Percentiles rank a stretch among this genome's conserved stretches.
phyloP scores from a whole-genome alignment of 2,113 vertebrate species.

The Pedetes capensis region DNA sequence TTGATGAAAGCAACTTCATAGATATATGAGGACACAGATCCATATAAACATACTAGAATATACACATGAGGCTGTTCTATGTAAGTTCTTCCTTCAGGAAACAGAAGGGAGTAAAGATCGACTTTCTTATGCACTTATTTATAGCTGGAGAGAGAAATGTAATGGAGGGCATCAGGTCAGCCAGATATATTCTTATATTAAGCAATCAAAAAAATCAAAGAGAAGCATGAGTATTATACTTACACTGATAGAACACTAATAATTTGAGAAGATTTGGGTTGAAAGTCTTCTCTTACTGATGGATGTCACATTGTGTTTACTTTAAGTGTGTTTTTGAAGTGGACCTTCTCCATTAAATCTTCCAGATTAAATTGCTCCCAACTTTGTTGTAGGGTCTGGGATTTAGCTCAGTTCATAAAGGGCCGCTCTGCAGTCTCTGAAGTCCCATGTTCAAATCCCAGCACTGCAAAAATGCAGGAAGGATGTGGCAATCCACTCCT shows the following conservation, averaged over 20 bases:
- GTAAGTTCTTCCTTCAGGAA: background rate
- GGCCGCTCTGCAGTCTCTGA: too few relatives aligned
- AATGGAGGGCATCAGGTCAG: background rate
- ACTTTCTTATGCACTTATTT: background rate
- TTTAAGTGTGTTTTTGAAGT: constrained; percentile 22
- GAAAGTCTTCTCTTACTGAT: constrained; percentile 10
- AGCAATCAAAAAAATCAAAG: background rate
- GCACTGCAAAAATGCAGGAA: too few relatives aligned
- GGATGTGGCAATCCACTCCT: too few relatives aligned
- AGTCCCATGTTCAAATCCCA: too few relatives aligned
- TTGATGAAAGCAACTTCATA: background rate
- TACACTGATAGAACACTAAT: background rate
- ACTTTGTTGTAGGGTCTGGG: too few relatives aligned
- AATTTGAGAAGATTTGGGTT: background rate
- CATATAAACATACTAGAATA: background rate
- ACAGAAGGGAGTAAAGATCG: background rate
- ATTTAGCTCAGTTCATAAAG: too few relatives aligned
- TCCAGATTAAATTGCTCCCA: background rate
- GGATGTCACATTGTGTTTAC: background rate
- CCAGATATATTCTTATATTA: background rate
- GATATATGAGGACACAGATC: background rate
- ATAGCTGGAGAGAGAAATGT: background rate
- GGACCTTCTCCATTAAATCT: constrained; percentile 11
- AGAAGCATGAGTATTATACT: background rate
- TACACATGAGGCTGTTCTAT: background rate